A percentile compares a stretch with the other conserved stretches of the same genome.
phyloP scores from a whole-genome alignment of 64 coral and sea anemone genomes.

The Acropora tenuis region DNA sequence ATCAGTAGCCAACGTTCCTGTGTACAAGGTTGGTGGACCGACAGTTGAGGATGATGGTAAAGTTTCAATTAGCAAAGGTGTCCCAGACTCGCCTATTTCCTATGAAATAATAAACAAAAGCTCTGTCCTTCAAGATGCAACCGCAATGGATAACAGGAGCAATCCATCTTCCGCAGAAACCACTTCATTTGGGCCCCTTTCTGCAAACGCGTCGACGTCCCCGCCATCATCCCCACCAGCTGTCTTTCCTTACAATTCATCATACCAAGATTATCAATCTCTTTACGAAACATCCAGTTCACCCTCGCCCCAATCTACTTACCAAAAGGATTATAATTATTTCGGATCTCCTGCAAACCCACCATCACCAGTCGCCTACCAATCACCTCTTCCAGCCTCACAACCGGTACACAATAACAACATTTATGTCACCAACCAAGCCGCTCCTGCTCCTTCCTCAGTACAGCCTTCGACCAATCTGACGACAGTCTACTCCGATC shows the following conservation, averaged over 20 bases:
- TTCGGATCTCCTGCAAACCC: background rate
- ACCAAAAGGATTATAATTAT: background rate
- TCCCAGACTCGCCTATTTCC: conserved; percentile 6
- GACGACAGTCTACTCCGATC: background rate
- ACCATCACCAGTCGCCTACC: background rate
- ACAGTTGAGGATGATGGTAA: background rate
- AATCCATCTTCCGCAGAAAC: background rate
- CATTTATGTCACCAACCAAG: background rate
- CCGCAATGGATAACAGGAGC: too few species aligned
- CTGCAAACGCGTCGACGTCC: background rate
- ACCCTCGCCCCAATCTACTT: background rate
- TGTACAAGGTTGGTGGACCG: background rate
- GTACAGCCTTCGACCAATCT: background rate
- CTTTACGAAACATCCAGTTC: background rate
- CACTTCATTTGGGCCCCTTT: background rate
- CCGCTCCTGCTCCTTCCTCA: background rate
- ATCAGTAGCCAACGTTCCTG: background rate
- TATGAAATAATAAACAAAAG: conserved; percentile 23
- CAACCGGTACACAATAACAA: background rate
- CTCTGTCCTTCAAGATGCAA: background rate
- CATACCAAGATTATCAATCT: background rate
- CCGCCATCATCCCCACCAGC: background rate
- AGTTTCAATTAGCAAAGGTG: background rate
- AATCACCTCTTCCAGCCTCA: background rate
- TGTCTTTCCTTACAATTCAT: background rate